Percentiles rank a stretch among this genome's conserved stretches.
Evolutionary conservation across 2,888 invertebrate species (phyloP).

Genomic region (Nomada hirtipes): DNA sequence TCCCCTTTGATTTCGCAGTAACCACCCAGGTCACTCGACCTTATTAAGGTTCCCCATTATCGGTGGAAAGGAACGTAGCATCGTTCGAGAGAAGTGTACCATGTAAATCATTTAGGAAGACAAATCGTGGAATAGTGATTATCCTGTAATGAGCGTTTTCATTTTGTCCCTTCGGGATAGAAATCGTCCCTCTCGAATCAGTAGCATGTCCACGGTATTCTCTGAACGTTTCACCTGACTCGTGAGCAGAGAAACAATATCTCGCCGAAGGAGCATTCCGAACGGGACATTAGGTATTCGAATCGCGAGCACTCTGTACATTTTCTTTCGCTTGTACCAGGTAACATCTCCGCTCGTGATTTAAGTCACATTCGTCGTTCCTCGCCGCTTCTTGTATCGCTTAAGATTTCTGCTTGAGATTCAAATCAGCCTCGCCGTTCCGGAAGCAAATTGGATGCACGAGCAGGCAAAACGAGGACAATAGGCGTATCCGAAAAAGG

Average conservation of each 20-base stretch:
- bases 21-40: background rate
- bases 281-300: constrained; percentile 16
- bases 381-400: constrained; percentile 21
- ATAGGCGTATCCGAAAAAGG: background rate
- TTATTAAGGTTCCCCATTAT: constrained; percentile 5
- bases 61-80: background rate
- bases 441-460: background rate
- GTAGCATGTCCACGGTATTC: background rate
- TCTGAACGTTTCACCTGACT: background rate
- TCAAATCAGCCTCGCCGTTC: constrained; percentile 7
- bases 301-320: constrained; percentile 9
- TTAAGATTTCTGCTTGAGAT: constrained; percentile 23
- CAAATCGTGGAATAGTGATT: background rate
- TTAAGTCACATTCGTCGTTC: constrained; percentile 31
- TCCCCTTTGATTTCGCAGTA: constrained; percentile 35
- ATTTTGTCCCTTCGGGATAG: background rate
- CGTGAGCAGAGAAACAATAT: constrained; percentile 14
- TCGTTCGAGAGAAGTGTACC: background rate
- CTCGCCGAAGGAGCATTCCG: background rate
- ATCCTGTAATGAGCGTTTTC: background rate
- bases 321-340: constrained; percentile 22
- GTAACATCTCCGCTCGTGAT: constrained; percentile 19
- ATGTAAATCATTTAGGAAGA: background rate
- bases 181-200: background rate
- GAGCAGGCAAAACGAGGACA: background rate